phyloP scores from a whole-genome alignment of 2,797 vertebrate genomes.

The Neostethus bicornis region DNA sequence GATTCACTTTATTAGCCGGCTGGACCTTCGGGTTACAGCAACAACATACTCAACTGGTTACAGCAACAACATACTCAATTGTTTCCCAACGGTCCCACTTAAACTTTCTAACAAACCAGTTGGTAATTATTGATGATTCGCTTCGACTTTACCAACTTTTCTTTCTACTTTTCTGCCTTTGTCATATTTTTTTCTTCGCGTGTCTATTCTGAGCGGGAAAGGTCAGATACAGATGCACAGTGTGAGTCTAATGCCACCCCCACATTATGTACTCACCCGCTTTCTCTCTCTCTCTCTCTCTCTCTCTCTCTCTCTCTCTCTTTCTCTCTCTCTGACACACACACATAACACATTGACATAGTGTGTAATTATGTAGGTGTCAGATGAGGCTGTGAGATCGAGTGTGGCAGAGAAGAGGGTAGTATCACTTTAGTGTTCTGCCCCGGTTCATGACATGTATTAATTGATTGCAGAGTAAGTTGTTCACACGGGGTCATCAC shows the following conservation, averaged over 20 bases:
- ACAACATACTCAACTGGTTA: conserved; percentile 18
- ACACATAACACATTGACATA: conserved; percentile 40
- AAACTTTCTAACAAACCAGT: not conserved
- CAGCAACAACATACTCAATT: conserved; percentile 13
- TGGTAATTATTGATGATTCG: not conserved
- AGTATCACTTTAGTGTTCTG: conserved; percentile 43
- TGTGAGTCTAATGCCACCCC: conserved; percentile 66
- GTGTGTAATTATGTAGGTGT: conserved; percentile 71
- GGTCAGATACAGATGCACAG: conserved; percentile 77
- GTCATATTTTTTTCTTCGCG: conserved; percentile 30
- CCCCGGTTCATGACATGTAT: conserved; percentile 52
- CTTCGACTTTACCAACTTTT: not conserved
- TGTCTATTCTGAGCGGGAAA: conserved; percentile 72
- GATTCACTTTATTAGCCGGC: conserved; percentile 75
- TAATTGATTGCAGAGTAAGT: conserved; percentile 39
- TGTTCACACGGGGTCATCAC: conserved; percentile 14
- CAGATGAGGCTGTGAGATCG: conserved; percentile 52
- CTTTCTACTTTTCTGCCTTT: conserved; percentile 17
- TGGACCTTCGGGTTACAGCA: conserved; percentile 42
- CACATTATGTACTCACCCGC: conserved; percentile 55
- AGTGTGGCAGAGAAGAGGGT: conserved; percentile 35
- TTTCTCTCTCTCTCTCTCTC: too few species aligned
- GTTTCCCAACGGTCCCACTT: not conserved
- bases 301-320: too few species aligned
- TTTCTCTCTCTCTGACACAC: conserved; percentile 25